Conservation (phyloP, 2,888 invertebrate species). For the Drosophila mayaguana region DNA sequence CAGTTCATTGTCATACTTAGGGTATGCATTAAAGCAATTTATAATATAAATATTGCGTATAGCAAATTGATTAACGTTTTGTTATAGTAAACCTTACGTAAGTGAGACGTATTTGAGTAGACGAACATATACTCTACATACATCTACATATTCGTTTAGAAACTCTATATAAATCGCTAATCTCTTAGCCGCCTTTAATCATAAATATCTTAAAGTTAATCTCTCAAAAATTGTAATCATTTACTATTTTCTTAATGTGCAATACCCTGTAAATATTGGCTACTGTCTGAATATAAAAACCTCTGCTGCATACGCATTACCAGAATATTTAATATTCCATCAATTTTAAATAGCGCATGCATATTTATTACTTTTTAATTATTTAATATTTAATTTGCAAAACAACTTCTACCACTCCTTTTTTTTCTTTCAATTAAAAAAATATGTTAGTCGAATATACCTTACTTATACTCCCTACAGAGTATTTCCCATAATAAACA, state of each 20-base stretch:
- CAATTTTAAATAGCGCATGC: too few relatives aligned
- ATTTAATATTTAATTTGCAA: too few relatives aligned
- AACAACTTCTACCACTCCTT: too few relatives aligned
- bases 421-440: too few relatives aligned
- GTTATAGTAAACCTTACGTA: background rate
- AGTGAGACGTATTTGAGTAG: background rate
- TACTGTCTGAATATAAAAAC: background rate
- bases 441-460: background rate
- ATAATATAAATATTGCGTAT: background rate
- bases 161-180: too few relatives aligned
- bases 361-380: too few relatives aligned
- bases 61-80: background rate
- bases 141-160: background rate
- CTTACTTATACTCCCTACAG: background rate
- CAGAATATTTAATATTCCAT: too few relatives aligned
- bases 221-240: too few relatives aligned
- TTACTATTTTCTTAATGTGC: too few relatives aligned
- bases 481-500: constrained; percentile 5
- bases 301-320: too few relatives aligned
- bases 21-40: background rate
- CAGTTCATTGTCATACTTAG: constrained; percentile 2
- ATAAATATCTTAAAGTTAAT: too few relatives aligned
- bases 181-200: too few relatives aligned
- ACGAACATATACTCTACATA: background rate
- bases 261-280: background rate